Evolutionary conservation across 2,888 invertebrate species (phyloP), one percentile per base, ranked within the genome.

Genomic region (Euzophera pinguis): DNA sequence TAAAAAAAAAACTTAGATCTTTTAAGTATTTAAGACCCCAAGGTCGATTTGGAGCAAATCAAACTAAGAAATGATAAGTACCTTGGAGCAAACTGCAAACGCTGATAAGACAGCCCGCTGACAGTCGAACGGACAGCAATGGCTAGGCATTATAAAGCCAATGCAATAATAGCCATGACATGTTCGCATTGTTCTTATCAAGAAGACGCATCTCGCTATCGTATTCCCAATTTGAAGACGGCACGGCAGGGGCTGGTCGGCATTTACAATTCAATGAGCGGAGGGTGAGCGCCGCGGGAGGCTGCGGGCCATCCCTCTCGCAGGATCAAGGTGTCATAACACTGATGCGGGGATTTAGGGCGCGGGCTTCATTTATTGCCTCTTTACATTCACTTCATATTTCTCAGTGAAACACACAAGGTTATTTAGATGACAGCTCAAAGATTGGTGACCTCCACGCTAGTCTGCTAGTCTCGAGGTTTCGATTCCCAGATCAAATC

Each of bases 191-290:
- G 22, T 27, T 34, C 39, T 10, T 45, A 49, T 35, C 43, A 16
- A 16, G 16, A 37, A 49, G 34, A 47, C 22, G 7, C 35, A 54
- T 50, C 50, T 50, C 38, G 22, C 43, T 45, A 55, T 49, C 16
- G 43, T 50, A 35, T 34, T 48, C 42, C 47, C 41, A 48, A 29
- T 27, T 50, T 10, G 6, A 12, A 34, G 12, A 6, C 8, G 4
- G 29, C 49, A 14, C 56, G 17, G 60, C 57, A 61, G 60, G 55
- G 63, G 59, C 42, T 50, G 39, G n/a, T 10, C 3, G 32, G 47
- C 58, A 65, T 65, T 66, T 59, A 63, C 64, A 65, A 65, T 60
- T 65, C 64, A 64, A 65, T 63, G 54, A 53, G 47, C 43, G 52
- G 38, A 13, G 29, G 22, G 47, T 9, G 43, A 9, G 14, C 32